Base-by-base conservation (phyloP, 2,113 vertebrate species). In the Psettodes erumei region DNA sequence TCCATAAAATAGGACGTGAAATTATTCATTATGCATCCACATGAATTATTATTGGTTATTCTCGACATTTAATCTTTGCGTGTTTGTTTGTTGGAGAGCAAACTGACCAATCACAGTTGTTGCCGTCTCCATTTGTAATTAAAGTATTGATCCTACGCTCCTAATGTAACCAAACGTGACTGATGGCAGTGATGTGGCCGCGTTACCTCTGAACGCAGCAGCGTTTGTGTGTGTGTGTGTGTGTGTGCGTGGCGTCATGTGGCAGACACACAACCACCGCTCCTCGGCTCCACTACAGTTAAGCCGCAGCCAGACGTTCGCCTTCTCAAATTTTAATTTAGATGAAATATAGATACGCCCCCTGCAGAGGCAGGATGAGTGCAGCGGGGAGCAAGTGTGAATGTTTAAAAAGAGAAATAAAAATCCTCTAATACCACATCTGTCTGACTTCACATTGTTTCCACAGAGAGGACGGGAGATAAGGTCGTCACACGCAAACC, bases 281-380 rank as follows among this genome's bases (percentile, higher is more conserved):
- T 15, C 18, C 61, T 30, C 21, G 47, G 32, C 45, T 28, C 45
- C 51, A 55, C 58, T 64, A 63, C 42, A 66, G 58, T 23, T 38
- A 8, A 54, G 38, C 50, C 59, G 33, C 64, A 69, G 10, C 43
- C 61, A 61, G 65, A 86, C 58, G 54, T 91, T 90, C 81, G 35
- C 66, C 79, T 83, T 87, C 83, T 86, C 6, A 79, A 82, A 86
- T 84, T 89, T 89, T 88, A 86, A 92, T 89, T 90, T 50, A 87
- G 82, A 92, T 90, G 56, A 90, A 92, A 88, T 81, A 87, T 70
- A 83, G 71, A 88, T 88, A 79, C 0, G 77, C 33, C 65, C 48
- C 53, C 55, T 35, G 15, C 59, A 77, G 77, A 77, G 67, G 64
- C 56, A 47, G 65, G 65, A 50, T 60, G 43, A 79, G 40, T 42